Percentiles rank a stretch among this genome's conserved stretches.
Evolutionary conservation across 2,113 vertebrate species (phyloP).

Genomic region (Machaerirhynchus nigripectus): DNA sequence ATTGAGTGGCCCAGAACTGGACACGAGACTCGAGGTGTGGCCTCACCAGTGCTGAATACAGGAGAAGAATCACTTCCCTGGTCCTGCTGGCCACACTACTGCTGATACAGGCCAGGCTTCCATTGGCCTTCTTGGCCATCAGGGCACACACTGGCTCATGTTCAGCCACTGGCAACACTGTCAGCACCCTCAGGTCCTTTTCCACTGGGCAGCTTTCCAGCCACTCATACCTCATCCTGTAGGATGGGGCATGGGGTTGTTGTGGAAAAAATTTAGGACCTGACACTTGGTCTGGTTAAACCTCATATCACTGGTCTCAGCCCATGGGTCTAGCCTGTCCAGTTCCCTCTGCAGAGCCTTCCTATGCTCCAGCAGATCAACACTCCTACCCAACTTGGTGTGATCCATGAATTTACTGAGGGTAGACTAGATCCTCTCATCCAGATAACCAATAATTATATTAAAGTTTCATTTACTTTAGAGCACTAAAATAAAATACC

Average conservation of each 20-base stretch:
- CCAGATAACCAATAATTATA: neutral
- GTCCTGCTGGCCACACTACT: neutral
- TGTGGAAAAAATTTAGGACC: neutral
- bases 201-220: neutral
- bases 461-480: neutral
- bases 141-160: neutral
- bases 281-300: neutral
- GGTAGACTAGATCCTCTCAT: neutral
- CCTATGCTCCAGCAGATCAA: fast-evolving
- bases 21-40: neutral
- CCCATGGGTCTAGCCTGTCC: neutral
- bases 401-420: neutral
- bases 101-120: too few species aligned
- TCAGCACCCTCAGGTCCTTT: neutral
- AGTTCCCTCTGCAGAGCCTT: neutral
- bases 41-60: fast-evolving
- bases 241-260: neutral
- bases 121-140: neutral
- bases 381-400: neutral
- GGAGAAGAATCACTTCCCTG: too few species aligned
- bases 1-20: neutral
- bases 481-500: neutral
- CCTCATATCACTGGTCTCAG: neutral
- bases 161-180: neutral
- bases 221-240: neutral